Evolutionary conservation across 2,888 invertebrate species (phyloP), one percentile per base, ranked within the genome.

Genomic region (Anthoptus insignis): DNA sequence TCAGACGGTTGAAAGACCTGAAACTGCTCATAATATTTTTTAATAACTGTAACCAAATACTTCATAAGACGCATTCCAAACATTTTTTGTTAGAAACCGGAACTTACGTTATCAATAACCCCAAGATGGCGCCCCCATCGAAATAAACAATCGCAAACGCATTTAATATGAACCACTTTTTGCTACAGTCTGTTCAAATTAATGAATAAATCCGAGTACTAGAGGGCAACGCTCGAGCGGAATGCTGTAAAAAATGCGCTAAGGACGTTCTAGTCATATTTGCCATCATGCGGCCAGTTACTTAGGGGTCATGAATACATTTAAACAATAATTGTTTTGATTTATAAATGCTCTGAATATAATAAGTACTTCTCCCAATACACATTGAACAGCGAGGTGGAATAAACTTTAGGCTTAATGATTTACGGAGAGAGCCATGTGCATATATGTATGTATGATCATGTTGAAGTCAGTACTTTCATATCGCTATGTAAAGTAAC

Each of bases 171-270:
- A 84, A 81, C 83, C 82, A 87, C 82, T 91, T 91, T 91, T 91
- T 91, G 86, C 82, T 81, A 74, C 73, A 73, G 78, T 76, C 78
- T 84, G 82, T 87, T 86, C 86, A 88, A 89, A 87, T 84, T 88
- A 86, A 89, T 87, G 84, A 87, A 87, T 89, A 89, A 88, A 88
- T 85, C 77, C 82, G 83, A 86, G 85, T 89, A 86, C 82, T 75
- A 79, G 86, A 86, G 92, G 89, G 91, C 91, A 88, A 89, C 72
- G 90, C 73, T 83, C 91, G 81, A 74, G 71, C 69, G 85, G 89
- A 89, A 90, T 91, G 89, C 82, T 86, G 82, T 87, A 90, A 92
- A 92, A 91, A 91, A 88, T 86, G 80, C 81, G 83, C 81, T 87
- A 88, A 90, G 89, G 89, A 91, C 89, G 87, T 82, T 81, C 81